Evolutionary conservation across 1,140 invertebrate species (phyloP).

Genomic region (Philotrypesis tridentata): DNA sequence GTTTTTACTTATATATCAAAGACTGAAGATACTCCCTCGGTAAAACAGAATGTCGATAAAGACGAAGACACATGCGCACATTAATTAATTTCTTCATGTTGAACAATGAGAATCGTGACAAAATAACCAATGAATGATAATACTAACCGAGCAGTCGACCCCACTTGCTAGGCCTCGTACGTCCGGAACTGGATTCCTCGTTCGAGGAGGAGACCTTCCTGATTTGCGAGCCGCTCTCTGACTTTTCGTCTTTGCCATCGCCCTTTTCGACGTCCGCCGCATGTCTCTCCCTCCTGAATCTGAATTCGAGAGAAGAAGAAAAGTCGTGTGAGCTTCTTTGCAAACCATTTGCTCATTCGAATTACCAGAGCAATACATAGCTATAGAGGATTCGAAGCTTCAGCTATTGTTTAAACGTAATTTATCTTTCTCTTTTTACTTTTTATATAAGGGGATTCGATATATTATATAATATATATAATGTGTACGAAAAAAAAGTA

Average conservation of each 20-base stretch:
- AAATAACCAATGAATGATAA: background rate
- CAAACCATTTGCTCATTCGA: background rate
- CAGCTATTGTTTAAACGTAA: conserved; percentile 35
- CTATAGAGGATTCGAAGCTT: conserved; percentile 44
- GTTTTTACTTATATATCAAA: background rate
- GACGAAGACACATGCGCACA: too few species aligned
- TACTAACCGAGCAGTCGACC: conserved; percentile 81
- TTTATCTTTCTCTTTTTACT: conserved; percentile 39
- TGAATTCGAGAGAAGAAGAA: conserved; percentile 56
- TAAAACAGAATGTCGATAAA: background rate
- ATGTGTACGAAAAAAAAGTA: conserved; percentile 8
- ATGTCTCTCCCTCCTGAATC: conserved; percentile 70
- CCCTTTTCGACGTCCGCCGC: conserved; percentile 80
- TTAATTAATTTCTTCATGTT: background rate
- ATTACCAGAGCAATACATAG: conserved; percentile 19
- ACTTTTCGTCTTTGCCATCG: conserved; percentile 73
- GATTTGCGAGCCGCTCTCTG: conserved; percentile 70
- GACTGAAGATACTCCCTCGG: background rate
- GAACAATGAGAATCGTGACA: background rate
- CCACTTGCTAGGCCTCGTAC: conserved; percentile 82
- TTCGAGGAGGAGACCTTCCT: conserved; percentile 76
- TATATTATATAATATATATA: conserved; percentile 14
- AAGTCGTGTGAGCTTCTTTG: background rate
- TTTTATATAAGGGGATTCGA: background rate
- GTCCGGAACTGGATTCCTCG: conserved; percentile 72